phyloP scores from a whole-genome alignment of 2,797 vertebrate species.

The Chelidonichthys spinosus region DNA sequence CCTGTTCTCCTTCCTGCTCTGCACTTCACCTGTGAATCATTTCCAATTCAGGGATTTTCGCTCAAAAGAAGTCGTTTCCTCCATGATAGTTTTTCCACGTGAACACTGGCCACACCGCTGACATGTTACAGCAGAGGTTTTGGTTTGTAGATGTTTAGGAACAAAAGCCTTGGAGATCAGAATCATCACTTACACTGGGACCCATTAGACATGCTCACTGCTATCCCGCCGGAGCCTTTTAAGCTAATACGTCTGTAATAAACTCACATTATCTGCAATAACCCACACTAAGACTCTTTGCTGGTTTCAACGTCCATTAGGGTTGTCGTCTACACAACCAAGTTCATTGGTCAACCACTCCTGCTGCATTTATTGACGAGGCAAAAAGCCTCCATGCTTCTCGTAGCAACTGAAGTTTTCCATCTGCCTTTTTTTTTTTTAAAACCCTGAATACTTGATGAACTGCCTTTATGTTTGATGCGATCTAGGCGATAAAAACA shows the following conservation, averaged over 20 bases:
- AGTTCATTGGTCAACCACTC: constrained; percentile 35
- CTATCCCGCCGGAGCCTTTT: constrained; percentile 62
- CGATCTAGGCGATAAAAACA: not conserved
- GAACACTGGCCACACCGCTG: constrained; percentile 12
- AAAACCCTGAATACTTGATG: not conserved
- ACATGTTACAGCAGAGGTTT: constrained; percentile 51
- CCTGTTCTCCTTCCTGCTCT: constrained; percentile 5
- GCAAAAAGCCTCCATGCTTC: constrained; percentile 29
- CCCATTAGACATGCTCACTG: constrained; percentile 67
- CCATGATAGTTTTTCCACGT: constrained; percentile 7
- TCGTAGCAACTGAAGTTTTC: constrained; percentile 34
- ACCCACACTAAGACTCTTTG: constrained; percentile 48
- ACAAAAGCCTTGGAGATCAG: constrained; percentile 68
- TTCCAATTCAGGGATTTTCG: constrained; percentile 10
- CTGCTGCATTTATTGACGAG: constrained; percentile 38
- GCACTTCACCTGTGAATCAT: not conserved
- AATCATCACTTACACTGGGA: constrained; percentile 54
- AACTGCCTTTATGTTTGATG: not conserved
- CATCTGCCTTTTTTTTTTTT: not conserved
- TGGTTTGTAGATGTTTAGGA: constrained; percentile 38
- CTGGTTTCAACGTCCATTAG: constrained; percentile 57
- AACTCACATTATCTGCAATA: constrained; percentile 72
- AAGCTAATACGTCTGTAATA: constrained; percentile 70
- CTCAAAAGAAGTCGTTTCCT: not conserved
- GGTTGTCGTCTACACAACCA: constrained; percentile 1